These are phyloP conservation scores for Argopecten irradians DNA, from an alignment of 1,140 invertebrate species.

Conservation along the genomic window DNA sequence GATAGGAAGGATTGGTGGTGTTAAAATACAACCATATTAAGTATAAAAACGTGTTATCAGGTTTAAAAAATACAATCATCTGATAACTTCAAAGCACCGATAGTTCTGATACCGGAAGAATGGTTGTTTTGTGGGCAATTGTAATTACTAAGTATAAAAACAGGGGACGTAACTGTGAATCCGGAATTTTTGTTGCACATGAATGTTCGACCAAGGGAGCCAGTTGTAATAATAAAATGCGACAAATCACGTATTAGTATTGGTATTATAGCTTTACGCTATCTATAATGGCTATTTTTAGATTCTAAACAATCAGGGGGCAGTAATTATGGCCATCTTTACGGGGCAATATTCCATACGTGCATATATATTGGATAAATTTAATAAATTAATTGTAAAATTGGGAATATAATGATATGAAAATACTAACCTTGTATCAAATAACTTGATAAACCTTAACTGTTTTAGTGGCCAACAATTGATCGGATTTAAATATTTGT, in stretches of 20 bases:
- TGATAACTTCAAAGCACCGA: constrained; percentile 15
- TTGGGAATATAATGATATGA: background rate
- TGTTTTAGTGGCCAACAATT: too few species aligned
- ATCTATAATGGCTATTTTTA: background rate
- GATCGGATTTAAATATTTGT: too few species aligned
- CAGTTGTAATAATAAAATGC: background rate
- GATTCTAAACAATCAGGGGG: background rate
- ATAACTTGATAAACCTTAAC: too few species aligned
- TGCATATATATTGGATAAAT: background rate
- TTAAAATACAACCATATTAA: constrained; percentile 1
- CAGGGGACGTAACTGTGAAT: background rate
- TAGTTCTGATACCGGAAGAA: background rate
- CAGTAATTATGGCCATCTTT: background rate
- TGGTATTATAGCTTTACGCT: background rate
- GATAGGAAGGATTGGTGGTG: background rate
- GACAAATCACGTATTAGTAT: background rate
- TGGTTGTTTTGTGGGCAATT: constrained; percentile 15
- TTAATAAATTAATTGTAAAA: background rate
- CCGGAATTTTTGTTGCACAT: constrained; percentile 7
- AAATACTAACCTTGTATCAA: too few species aligned
- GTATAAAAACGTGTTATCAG: constrained; percentile 17
- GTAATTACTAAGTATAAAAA: background rate
- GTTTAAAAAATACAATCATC: constrained; percentile 1
- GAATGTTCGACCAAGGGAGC: background rate
- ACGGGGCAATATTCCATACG: background rate